phyloP scores from a whole-genome alignment of 30 jellyfish, hydroid and myxozoan genomes.

The Hydractinia echinata region DNA sequence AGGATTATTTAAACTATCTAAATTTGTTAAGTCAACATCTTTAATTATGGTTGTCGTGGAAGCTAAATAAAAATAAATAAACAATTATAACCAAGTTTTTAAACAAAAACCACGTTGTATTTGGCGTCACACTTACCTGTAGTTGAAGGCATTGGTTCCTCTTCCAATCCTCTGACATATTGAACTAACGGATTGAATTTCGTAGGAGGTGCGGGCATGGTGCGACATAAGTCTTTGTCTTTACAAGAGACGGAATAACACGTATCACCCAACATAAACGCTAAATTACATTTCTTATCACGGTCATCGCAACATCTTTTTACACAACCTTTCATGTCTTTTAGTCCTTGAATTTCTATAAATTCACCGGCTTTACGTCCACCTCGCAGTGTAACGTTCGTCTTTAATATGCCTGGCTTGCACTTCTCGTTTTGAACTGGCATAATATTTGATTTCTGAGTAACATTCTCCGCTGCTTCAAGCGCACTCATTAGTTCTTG shows the following conservation, averaged over 20 bases:
- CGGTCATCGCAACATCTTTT: slow-evolving; percentile 73
- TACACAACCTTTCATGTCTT: slow-evolving; percentile 69
- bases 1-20: neutral
- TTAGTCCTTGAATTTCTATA: slow-evolving; percentile 55
- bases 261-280: slow-evolving; percentile 86
- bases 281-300: slow-evolving; percentile 75
- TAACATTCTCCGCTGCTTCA: slow-evolving; percentile 12
- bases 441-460: slow-evolving; percentile 11
- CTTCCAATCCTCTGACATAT: slow-evolving; percentile 51
- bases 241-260: slow-evolving; percentile 86
- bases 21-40: neutral
- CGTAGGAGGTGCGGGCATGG: slow-evolving; percentile 91
- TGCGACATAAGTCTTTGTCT: slow-evolving; percentile 60
- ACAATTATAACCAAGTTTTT: no score
- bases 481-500: slow-evolving; percentile 22
- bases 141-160: slow-evolving; percentile 24
- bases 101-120: no score
- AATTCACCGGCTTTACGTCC: slow-evolving; percentile 95
- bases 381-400: slow-evolving; percentile 84
- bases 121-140: neutral
- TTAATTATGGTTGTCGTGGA: slow-evolving; percentile 2
- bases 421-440: slow-evolving; percentile 31
- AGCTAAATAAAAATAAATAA: neutral
- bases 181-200: slow-evolving; percentile 83
- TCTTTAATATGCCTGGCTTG: slow-evolving; percentile 45